phyloP scores from a whole-genome alignment of 2,888 invertebrate species.

The Clunio marinus region DNA sequence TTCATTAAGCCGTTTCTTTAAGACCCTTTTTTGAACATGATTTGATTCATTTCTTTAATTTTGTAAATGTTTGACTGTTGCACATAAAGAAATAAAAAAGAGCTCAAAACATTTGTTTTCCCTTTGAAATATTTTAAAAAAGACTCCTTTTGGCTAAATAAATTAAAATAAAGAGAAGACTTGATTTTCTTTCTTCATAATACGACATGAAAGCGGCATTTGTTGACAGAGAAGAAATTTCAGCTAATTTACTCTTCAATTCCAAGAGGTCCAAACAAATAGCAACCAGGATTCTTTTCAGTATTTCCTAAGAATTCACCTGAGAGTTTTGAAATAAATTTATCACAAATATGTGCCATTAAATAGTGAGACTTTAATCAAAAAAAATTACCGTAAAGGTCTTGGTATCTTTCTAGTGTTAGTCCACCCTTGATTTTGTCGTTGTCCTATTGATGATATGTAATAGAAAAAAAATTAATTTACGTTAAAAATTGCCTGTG shows the following conservation, averaged over 20 bases:
- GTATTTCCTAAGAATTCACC: conserved; percentile 76
- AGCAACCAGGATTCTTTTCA: conserved; percentile 66
- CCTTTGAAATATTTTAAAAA: conserved; percentile 31
- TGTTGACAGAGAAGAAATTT: not conserved
- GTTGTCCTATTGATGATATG: conserved; percentile 60
- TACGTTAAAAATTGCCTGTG: not conserved
- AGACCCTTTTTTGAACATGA: too few relatives aligned
- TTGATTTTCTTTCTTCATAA: not conserved
- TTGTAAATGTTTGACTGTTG: too few relatives aligned
- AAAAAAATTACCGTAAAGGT: too few relatives aligned
- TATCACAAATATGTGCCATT: too few relatives aligned
- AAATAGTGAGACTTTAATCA: too few relatives aligned
- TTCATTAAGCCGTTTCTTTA: too few relatives aligned
- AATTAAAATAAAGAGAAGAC: not conserved
- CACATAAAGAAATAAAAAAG: too few relatives aligned
- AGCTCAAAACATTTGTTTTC: conserved; percentile 22
- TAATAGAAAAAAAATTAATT: not conserved
- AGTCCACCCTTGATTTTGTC: conserved; percentile 75
- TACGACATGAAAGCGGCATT: not conserved
- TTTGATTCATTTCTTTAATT: too few relatives aligned
- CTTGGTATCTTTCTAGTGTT: conserved; percentile 73
- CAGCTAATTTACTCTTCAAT: conserved; percentile 41
- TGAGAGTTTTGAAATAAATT: too few relatives aligned
- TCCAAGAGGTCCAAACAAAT: conserved; percentile 73
- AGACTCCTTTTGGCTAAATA: not conserved